These are phyloP conservation scores for Tethya wilhelma DNA, from an alignment of 37 sponge, comb jelly and placozoan species.

Conservation along the genomic window DNA sequence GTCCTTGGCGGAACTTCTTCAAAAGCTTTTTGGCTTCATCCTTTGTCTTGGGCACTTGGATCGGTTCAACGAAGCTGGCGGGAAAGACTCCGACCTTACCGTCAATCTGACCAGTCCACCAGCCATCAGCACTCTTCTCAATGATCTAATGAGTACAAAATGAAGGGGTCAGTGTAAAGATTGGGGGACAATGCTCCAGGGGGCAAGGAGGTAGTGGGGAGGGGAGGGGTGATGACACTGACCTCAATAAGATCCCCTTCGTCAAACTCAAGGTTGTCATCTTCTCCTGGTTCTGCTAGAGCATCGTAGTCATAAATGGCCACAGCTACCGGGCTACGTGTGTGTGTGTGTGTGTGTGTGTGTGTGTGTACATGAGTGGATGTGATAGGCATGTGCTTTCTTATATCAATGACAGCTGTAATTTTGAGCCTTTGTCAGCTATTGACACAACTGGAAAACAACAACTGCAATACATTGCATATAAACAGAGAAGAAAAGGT, in stretches of 20 bases:
- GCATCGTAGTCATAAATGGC: constrained; percentile 79
- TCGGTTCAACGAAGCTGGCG: constrained; percentile 82
- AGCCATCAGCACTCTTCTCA: constrained; percentile 83
- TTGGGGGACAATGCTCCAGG: constrained; percentile 32
- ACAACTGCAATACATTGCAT: too few species aligned
- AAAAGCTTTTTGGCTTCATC: constrained; percentile 51
- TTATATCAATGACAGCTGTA: too few species aligned
- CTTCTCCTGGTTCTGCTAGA: constrained; percentile 44
- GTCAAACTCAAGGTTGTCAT: constrained; percentile 60
- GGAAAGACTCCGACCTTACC: constrained; percentile 68
- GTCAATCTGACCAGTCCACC: constrained; percentile 75
- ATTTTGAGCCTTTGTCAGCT: too few species aligned
- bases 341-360: too few species aligned
- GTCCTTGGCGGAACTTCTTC: constrained; percentile 27
- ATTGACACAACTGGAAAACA: too few species aligned
- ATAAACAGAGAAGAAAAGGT: too few species aligned
- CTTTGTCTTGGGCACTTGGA: constrained; percentile 35
- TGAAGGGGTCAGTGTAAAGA: not conserved
- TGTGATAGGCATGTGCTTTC: too few species aligned
- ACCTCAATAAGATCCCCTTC: constrained; percentile 87
- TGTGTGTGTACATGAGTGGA: too few species aligned
- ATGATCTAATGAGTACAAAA: constrained; percentile 30
- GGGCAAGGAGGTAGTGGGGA: not conserved
- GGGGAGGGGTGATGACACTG: not conserved
- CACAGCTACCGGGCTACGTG: constrained; percentile 64